These are phyloP conservation scores for Sylvia atricapilla DNA, from an alignment of 2,113 vertebrate genomes.

Conservation along the genomic window DNA sequence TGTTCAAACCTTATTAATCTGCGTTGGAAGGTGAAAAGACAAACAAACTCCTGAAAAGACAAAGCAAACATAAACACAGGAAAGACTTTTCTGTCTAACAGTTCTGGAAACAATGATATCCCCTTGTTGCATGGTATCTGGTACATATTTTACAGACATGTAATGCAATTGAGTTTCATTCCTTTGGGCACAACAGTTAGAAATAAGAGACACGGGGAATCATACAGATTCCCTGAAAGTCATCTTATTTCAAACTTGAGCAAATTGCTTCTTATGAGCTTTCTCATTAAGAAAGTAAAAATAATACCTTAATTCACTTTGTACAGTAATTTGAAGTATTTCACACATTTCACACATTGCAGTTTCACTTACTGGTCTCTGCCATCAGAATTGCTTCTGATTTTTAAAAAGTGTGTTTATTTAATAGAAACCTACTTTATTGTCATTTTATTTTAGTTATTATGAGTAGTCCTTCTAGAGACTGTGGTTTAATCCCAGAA, in stretches of 20 bases:
- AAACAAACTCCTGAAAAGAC: neutral
- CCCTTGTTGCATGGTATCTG: neutral
- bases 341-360: neutral
- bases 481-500: neutral
- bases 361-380: neutral
- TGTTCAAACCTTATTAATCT: neutral
- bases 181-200: neutral
- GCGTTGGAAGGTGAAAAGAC: neutral
- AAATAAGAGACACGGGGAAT: neutral
- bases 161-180: neutral
- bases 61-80: neutral
- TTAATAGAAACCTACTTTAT: neutral
- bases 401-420: neutral
- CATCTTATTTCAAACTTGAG: neutral
- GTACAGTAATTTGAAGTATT: neutral
- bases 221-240: too few species aligned
- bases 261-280: neutral
- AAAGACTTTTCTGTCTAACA: neutral
- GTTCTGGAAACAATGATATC: neutral
- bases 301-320: neutral
- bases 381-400: neutral
- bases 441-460: neutral
- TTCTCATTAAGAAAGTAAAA: neutral
- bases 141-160: neutral
- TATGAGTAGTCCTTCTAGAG: neutral